These are phyloP conservation scores for Darevskia nairensis DNA, from an alignment of 2,797 vertebrate species.

Conservation along the genomic window DNA sequence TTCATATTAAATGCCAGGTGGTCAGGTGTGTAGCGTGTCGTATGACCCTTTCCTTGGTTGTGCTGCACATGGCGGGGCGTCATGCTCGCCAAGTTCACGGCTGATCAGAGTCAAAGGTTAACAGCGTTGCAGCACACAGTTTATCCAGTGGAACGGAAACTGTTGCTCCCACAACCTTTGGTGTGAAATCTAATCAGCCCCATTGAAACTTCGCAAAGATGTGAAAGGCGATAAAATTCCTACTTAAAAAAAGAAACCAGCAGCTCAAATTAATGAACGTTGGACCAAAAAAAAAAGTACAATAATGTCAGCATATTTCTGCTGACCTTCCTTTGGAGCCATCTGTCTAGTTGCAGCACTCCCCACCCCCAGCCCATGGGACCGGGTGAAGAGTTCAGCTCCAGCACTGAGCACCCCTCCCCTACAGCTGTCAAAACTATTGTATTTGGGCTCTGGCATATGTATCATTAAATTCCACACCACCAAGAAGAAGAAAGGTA, in stretches of 20 bases:
- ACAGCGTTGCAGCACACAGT: slow-evolving; percentile 19
- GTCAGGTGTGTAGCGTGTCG: slow-evolving; percentile 40
- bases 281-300: slow-evolving; percentile 1
- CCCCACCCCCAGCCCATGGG: not conserved
- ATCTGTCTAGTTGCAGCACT: slow-evolving; percentile 39
- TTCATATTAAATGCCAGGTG: slow-evolving; percentile 50
- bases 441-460: slow-evolving; percentile 33
- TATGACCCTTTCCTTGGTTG: slow-evolving; percentile 53
- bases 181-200: slow-evolving; percentile 53
- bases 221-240: slow-evolving; percentile 59
- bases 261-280: slow-evolving; percentile 34
- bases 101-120: slow-evolving; percentile 43
- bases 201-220: slow-evolving; percentile 48
- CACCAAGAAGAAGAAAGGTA: slow-evolving; percentile 21
- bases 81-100: slow-evolving; percentile 15
- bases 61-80: slow-evolving; percentile 50
- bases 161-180: slow-evolving; percentile 28
- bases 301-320: slow-evolving; percentile 45
- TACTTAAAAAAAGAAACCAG: not conserved
- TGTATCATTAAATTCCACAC: slow-evolving; percentile 28
- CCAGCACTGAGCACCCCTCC: not conserved
- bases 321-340: slow-evolving; percentile 46
- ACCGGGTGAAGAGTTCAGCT: slow-evolving; percentile 47
- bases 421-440: slow-evolving; percentile 55
- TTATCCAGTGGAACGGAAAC: slow-evolving; percentile 46